These are phyloP conservation scores for Chlorodrepanis virens DNA, from an alignment of 2,113 vertebrate species.

Conservation along the genomic window DNA sequence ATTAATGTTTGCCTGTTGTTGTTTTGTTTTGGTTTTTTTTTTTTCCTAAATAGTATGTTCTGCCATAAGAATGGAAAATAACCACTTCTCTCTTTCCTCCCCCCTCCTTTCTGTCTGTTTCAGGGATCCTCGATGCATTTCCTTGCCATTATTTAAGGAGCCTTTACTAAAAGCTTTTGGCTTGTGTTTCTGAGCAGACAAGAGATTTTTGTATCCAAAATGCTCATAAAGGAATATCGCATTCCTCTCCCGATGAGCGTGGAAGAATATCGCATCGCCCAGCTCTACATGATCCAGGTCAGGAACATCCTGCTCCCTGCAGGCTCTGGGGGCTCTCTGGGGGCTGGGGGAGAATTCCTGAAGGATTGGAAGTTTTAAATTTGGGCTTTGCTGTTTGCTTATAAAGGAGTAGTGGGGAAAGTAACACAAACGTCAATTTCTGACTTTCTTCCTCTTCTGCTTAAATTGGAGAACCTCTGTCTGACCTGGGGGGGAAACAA, in stretches of 20 bases:
- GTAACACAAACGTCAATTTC: neutral
- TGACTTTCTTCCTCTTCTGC: neutral
- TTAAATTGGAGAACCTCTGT: neutral
- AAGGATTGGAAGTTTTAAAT: neutral
- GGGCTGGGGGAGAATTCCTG: neutral
- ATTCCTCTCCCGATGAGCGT: constrained; percentile 96
- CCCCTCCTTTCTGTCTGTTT: neutral
- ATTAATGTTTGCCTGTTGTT: neutral
- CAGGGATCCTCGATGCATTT: constrained; percentile 73
- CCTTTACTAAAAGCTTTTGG: constrained; percentile 59
- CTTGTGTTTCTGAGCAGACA: constrained; percentile 50
- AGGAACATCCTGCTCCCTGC: neutral
- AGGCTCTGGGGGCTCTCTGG: neutral
- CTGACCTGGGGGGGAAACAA: neutral
- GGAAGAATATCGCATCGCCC: constrained; percentile 96
- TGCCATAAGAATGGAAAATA: constrained; percentile 36
- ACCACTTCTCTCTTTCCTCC: neutral
- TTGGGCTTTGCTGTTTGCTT: neutral
- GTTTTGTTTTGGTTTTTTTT: neutral
- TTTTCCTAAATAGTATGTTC: neutral
- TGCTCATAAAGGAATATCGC: constrained; percentile 97
- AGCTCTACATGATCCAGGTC: constrained; percentile 99
- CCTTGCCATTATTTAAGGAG: constrained; percentile 64
- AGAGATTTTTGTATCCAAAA: constrained; percentile 77
- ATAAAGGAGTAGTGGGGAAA: neutral